Evolutionary conservation across 2,888 invertebrate species (phyloP).

Genomic region (Rhamphomyia laevipes): DNA sequence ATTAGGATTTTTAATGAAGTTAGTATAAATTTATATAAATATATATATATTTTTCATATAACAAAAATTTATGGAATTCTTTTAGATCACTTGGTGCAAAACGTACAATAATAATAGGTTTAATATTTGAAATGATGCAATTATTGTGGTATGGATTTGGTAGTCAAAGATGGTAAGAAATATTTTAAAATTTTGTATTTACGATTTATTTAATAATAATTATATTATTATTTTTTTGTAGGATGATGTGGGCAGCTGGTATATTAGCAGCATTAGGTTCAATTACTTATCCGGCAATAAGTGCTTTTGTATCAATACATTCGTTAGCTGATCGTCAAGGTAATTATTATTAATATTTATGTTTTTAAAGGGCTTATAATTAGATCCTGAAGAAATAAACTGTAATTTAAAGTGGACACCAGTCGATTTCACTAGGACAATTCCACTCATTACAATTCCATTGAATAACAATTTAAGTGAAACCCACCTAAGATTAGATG

Average conservation of each 20-base stretch:
- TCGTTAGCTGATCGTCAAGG: conserved; percentile 97
- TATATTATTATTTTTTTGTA: conserved; percentile 23
- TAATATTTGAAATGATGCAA: conserved; percentile 93
- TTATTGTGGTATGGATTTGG: conserved; percentile 97
- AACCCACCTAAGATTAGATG: no score
- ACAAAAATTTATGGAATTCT: not conserved
- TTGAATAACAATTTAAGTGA: no score
- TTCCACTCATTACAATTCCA: no score
- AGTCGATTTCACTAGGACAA: not conserved
- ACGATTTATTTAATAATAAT: not conserved
- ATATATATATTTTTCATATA: not conserved
- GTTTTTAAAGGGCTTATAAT: no score
- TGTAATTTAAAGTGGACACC: not conserved
- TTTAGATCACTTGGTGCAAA: conserved; percentile 76
- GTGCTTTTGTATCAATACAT: conserved; percentile 95
- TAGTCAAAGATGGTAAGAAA: conserved; percentile 72
- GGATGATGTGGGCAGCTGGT: conserved; percentile 99
- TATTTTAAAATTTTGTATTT: conserved; percentile 9
- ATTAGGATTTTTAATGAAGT: conserved; percentile 66
- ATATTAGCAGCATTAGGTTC: conserved; percentile 90
- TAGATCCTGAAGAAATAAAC: no score
- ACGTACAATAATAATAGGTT: conserved; percentile 93
- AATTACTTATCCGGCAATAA: conserved; percentile 97
- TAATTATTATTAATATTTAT: conserved; percentile 19
- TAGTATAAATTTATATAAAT: conserved; percentile 15